These are phyloP conservation scores for Heliothis virescens DNA, from an alignment of 1,140 invertebrate genomes.

Conservation along the genomic window DNA sequence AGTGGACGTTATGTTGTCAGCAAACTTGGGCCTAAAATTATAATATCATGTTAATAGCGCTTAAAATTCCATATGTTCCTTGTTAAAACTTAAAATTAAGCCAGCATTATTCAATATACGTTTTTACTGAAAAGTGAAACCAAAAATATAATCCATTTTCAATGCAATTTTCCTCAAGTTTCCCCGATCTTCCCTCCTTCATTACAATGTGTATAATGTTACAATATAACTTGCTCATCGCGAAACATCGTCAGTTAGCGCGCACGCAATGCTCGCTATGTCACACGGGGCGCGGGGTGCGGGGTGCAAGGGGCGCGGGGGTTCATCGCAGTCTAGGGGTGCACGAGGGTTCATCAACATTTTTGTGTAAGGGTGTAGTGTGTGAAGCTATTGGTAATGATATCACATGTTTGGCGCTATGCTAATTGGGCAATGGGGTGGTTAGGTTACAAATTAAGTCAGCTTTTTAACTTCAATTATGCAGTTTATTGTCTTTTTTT, in stretches of 20 bases:
- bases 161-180: not conserved
- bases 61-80: no score
- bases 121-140: not conserved
- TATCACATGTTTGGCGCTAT: slow-evolving; percentile 18
- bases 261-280: slow-evolving; percentile 18
- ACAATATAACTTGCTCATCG: slow-evolving; percentile 1
- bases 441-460: not conserved
- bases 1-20: no score
- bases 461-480: not conserved
- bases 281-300: not conserved
- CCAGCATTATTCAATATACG: no score
- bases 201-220: not conserved
- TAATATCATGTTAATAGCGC: no score
- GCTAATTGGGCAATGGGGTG: slow-evolving; percentile 3
- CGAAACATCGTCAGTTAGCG: not conserved
- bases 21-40: no score
- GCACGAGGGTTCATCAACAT: not conserved
- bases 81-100: no score
- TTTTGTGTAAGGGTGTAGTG: slow-evolving; percentile 24
- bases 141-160: not conserved
- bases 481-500: not conserved
- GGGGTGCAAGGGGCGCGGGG: not conserved
- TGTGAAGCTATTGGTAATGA: slow-evolving; percentile 20
- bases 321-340: not conserved
- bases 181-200: not conserved